phyloP scores from a whole-genome alignment of 2,113 vertebrate genomes.

The Vimba vimba region DNA sequence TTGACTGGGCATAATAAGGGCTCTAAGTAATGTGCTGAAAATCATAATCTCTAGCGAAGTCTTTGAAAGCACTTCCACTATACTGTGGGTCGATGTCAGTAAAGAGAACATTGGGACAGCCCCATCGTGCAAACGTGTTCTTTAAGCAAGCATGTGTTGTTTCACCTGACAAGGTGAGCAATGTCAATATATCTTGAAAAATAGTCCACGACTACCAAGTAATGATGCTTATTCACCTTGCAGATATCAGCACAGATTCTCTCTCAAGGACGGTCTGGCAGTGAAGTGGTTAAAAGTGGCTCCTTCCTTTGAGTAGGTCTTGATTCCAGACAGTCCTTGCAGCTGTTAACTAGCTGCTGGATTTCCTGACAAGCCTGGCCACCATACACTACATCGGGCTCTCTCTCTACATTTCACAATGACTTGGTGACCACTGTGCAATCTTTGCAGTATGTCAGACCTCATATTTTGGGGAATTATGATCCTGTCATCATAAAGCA shows the following conservation, averaged over 20 bases:
- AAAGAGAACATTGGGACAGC: constrained; percentile 12
- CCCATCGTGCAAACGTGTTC: constrained; percentile 45
- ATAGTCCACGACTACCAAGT: constrained; percentile 29
- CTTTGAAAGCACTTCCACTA: background rate
- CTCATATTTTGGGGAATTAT: background rate
- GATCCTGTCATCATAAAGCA: background rate
- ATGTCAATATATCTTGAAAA: constrained; percentile 44
- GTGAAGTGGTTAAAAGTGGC: constrained; percentile 16
- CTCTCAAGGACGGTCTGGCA: background rate
- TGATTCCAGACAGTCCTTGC: background rate
- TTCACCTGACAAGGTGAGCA: constrained; percentile 17
- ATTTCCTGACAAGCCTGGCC: too few relatives aligned
- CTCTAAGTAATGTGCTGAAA: background rate
- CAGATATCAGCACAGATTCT: constrained; percentile 43
- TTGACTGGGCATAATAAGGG: background rate
- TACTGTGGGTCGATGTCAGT: constrained; percentile 45
- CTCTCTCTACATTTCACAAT: too few relatives aligned
- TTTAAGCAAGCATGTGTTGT: background rate
- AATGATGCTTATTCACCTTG: constrained; percentile 14
- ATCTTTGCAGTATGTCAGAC: too few relatives aligned
- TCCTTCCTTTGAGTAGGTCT: constrained; percentile 1
- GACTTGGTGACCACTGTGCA: too few relatives aligned
- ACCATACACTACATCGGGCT: too few relatives aligned
- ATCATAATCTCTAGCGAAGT: background rate
- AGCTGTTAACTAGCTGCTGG: background rate